These are phyloP conservation scores for Megamerina dolium DNA, from an alignment of 2,888 invertebrate genomes.

Conservation along the genomic window DNA sequence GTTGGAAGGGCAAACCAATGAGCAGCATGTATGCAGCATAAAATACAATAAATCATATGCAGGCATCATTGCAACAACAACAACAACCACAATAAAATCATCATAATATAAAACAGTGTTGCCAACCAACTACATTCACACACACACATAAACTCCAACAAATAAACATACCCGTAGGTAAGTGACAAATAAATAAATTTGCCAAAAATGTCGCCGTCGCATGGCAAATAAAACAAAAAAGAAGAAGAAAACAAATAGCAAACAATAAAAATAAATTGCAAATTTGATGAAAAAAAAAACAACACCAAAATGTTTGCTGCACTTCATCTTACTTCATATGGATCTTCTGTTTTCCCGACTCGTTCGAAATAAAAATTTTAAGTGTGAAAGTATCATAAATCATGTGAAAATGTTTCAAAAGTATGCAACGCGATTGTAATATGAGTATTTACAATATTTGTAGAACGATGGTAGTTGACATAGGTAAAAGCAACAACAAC, in stretches of 20 bases:
- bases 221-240: no score
- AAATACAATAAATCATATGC: not conserved
- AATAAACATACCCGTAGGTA: not conserved
- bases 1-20: not conserved
- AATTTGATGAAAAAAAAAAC: no score
- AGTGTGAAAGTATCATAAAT: no score
- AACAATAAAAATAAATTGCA: no score
- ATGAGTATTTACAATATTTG: not conserved
- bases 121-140: not conserved
- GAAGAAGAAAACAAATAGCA: no score
- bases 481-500: not conserved
- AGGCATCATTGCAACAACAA: no score
- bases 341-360: not conserved
- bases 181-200: constrained; percentile 15
- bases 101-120: no score
- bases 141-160: not conserved
- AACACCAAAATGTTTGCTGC: no score
- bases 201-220: constrained; percentile 13
- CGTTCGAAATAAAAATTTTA: not conserved
- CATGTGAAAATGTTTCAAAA: no score
- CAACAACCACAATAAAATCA: no score
- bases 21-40: not conserved
- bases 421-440: no score
- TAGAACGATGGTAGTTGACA: not conserved
- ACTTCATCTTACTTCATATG: no score